Evolutionary conservation across 2,113 vertebrate species (phyloP), one percentile per base, ranked within the genome.

Genomic region (Ochotona princeps): DNA sequence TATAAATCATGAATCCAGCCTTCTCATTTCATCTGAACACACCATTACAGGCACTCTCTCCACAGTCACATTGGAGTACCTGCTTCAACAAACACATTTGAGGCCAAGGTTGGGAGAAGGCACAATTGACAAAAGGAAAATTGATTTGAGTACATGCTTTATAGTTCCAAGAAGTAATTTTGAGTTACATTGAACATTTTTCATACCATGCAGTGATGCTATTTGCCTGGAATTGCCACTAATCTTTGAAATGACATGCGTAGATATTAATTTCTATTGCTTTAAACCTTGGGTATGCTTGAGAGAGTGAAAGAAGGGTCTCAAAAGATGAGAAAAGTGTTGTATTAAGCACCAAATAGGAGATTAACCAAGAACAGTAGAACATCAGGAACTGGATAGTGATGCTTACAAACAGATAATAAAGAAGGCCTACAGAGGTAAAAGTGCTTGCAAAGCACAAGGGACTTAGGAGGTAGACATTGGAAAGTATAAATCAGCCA

Each of bases 351-450:
- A 81, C n/a, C 65, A 80, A 74, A 60, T 69, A 38, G 13, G 9
- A 90, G 23, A 89, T 81, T 67, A 26, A 66, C 47, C 69, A 57
- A 82, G 17, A 92, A 80, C 90, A 91, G 38, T 15, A 85, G 73
- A 90, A 95, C 85, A 75, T 60, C 47, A 85, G 32, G 23, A 32
- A 83, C 17, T 87, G 13, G 20, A 44, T 44, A 44, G 38, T 44
- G 38, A 44, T 44, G 38, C 38, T n/a, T 81, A 47, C 15, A 89
- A 57, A 83, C 0, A 79, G 65, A 63, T 82, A 84, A 82, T 66
- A 63, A 49, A 5, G 20, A 81, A 74, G 4, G 2, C 17, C 26
- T 74, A 11, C 21, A 87, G 10, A 21, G 67, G 10, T 20, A 72
- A 35, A 14, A 25, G 30, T 10, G 79, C 72, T 30, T 87, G 61